A percentile compares a stretch with the other conserved stretches of the same genome.
Evolutionary conservation across 2,797 vertebrate species (phyloP).

Genomic region (Emys orbicularis): DNA sequence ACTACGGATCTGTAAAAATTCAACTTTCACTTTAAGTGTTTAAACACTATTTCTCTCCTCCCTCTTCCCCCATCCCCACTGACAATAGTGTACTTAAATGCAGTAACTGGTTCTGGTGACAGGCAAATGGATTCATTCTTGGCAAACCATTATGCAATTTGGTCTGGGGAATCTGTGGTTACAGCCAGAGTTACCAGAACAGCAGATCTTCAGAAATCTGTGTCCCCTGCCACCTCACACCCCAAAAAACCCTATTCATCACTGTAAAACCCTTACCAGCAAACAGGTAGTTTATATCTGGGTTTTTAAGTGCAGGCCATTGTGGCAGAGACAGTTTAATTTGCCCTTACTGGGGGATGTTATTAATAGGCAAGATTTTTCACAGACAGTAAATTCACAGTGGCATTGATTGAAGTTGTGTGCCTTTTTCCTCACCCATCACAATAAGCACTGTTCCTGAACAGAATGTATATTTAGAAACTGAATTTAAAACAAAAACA

Average conservation of each 20-base stretch:
- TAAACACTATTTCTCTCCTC: background rate
- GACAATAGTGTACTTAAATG: background rate
- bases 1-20: background rate
- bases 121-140: background rate
- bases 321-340: background rate
- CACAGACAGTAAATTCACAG: background rate
- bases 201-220: background rate
- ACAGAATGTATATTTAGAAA: slow-evolving; percentile 10
- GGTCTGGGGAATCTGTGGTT: background rate
- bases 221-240: background rate
- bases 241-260: background rate
- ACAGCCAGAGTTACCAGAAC: background rate
- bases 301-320: slow-evolving; percentile 30
- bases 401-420: background rate
- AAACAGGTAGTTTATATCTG: background rate
- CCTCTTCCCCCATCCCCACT: background rate
- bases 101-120: background rate
- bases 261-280: background rate
- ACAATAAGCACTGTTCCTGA: slow-evolving; percentile 17
- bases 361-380: background rate
- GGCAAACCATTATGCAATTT: background rate
- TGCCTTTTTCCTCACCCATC: background rate
- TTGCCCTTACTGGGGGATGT: background rate
- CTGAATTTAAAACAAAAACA: background rate
- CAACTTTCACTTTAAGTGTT: slow-evolving; percentile 23